A percentile compares a stretch with the other conserved stretches of the same genome.
These are phyloP conservation scores for Pluvianellus socialis DNA, from an alignment of 2,113 vertebrate genomes.

Conservation along the genomic window DNA sequence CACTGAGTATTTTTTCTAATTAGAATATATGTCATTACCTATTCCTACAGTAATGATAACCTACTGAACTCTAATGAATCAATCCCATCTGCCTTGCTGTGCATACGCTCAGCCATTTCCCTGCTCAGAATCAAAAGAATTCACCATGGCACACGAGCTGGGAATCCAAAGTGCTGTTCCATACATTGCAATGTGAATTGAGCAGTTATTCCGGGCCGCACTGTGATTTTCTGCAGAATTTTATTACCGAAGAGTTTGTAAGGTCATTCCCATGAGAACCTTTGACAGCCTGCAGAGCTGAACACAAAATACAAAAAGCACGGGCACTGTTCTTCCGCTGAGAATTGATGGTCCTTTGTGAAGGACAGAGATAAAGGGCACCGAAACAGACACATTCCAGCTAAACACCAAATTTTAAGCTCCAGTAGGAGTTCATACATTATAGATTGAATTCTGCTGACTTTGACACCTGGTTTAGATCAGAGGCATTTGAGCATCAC, in stretches of 20 bases:
- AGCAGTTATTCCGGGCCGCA: background rate
- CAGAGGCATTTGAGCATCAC: background rate
- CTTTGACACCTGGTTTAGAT: background rate
- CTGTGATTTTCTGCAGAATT: background rate
- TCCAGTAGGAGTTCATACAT: background rate
- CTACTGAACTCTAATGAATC: slow-evolving; percentile 44
- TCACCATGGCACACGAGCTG: background rate
- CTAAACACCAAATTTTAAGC: background rate
- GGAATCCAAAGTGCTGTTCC: background rate
- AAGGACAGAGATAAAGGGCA: background rate
- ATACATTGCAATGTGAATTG: background rate
- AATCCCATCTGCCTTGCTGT: background rate
- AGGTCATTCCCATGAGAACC: background rate
- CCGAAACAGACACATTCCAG: background rate
- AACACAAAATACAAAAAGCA: background rate
- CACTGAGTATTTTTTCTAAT: slow-evolving; percentile 30
- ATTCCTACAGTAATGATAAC: slow-evolving; percentile 36
- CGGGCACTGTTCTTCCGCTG: background rate
- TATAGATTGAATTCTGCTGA: background rate
- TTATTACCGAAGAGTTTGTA: background rate
- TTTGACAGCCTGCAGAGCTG: background rate
- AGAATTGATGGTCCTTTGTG: background rate
- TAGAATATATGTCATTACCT: slow-evolving; percentile 30
- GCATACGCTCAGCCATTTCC: background rate
- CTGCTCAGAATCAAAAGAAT: background rate